Base-by-base conservation (phyloP, 2,888 invertebrate species). In the Amphipoea lucens region DNA sequence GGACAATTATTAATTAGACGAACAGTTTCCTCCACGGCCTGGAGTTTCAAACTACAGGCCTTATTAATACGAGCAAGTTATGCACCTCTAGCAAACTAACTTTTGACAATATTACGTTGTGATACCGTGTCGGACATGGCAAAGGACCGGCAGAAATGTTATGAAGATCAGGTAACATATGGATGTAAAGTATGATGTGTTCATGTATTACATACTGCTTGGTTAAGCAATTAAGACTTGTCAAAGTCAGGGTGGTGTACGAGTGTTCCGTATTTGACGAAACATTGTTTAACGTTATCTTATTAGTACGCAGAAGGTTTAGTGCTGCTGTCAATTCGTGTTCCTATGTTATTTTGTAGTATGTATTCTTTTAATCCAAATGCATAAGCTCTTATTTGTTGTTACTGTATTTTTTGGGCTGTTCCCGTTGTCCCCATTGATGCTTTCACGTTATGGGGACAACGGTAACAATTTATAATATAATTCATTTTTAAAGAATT, bases 71-170 rank as follows among this genome's bases (percentile, higher is more conserved):
- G 71, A 72, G 80, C 83, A 84, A 87, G 85, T 84, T 88, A 70
- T 88, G 85, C 85, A 85, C 82, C 83, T 83, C 75, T 29, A 66
- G 75, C 74, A 81, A 62, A 87, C 73, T 79, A 84, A 90, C 79
- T 84, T 87, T 81, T 82, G 82, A 81, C 76, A 79, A 84, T 85
- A 90, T 88, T 90, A 87, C 82, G 79, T 80, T 79, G 76, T 89
- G 78, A 81, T 79, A 68, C 69, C 86, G 63, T 84, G 89, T 88
- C 42, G 76, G 86, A 89, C 82, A 81, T 62, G 78, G 40, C 48
- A 36, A 45, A 67, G 75, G 67, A 71, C 78, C 62, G 48, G 60
- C 42, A 65, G 70, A 66, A 71, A 81, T 63, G 65, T 77, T 36
- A 42, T 6, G 45, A 82, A 77, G 45, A 62, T 69, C 29, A 42